Conservation (phyloP, 2,797 vertebrate species). For the Hoplostethus atlanticus region DNA sequence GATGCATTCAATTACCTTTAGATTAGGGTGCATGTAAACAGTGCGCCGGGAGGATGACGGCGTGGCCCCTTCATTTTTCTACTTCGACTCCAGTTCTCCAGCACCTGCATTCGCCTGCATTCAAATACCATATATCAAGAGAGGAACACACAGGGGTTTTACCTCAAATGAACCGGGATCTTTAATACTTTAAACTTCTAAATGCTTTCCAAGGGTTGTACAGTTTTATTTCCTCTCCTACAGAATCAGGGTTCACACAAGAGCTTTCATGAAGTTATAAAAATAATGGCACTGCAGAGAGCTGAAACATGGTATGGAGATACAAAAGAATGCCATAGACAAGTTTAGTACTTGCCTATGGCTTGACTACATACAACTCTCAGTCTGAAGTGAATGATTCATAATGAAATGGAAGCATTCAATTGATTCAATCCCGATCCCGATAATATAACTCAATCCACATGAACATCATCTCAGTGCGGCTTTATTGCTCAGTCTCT, state of each 20-base stretch:
- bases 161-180: not conserved
- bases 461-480: constrained; percentile 12
- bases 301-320: too few relatives aligned
- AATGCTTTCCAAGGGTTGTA: not conserved
- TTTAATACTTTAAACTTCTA: not conserved
- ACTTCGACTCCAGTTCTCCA: constrained; percentile 8
- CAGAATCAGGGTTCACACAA: not conserved
- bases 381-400: constrained; percentile 28
- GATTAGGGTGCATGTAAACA: constrained; percentile 54
- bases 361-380: constrained; percentile 5
- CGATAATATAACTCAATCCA: constrained; percentile 30
- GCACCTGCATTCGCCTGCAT: not conserved
- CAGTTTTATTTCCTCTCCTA: not conserved
- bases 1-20: constrained; percentile 49
- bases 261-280: not conserved
- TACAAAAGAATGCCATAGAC: too few relatives aligned
- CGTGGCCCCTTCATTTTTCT: constrained; percentile 20
- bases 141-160: not conserved
- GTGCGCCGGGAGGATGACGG: constrained; percentile 34
- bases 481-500: constrained; percentile 6
- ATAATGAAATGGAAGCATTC: constrained; percentile 6
- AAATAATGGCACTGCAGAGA: constrained; percentile 4
- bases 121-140: constrained; percentile 3
- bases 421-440: constrained; percentile 21
- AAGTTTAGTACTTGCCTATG: not conserved